Evolutionary conservation across 2,113 vertebrate genomes (phyloP).

Genomic region (Lamprologus sp.): DNA sequence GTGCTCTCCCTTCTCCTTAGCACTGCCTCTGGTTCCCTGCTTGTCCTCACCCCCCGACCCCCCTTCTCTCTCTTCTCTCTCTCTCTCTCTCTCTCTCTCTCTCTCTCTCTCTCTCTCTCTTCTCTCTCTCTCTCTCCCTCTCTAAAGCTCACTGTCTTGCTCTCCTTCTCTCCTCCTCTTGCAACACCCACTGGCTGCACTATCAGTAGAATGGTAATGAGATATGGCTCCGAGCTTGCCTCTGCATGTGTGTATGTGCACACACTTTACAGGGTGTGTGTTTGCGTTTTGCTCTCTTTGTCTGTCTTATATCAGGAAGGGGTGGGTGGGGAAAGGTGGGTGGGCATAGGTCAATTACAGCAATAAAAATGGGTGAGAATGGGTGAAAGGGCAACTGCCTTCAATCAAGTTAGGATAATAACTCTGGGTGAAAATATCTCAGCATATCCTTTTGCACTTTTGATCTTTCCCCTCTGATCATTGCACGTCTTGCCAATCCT

Average conservation of each 20-base stretch:
- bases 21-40: slow-evolving; percentile 31
- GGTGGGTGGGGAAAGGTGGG: background rate
- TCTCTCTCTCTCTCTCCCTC: background rate
- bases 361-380: slow-evolving; percentile 48
- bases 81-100: background rate
- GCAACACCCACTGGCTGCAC: slow-evolving; percentile 59
- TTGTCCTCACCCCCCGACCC: slow-evolving; percentile 1
- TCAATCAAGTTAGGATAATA: background rate
- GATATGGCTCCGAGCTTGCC: slow-evolving; percentile 49
- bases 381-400: background rate
- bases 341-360: slow-evolving; percentile 60
- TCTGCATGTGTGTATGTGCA: background rate
- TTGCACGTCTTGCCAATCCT: background rate
- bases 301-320: slow-evolving; percentile 8
- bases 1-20: slow-evolving; percentile 13
- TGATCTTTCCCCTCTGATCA: background rate
- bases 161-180: slow-evolving; percentile 55
- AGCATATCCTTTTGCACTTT: background rate
- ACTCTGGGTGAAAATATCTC: background rate
- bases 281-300: slow-evolving; percentile 24
- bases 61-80: background rate
- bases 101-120: background rate
- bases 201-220: slow-evolving; percentile 67
- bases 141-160: slow-evolving; percentile 31
- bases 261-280: slow-evolving; percentile 23